Conservation (phyloP, 1,140 invertebrate species). For the Nomia melanderi region DNA sequence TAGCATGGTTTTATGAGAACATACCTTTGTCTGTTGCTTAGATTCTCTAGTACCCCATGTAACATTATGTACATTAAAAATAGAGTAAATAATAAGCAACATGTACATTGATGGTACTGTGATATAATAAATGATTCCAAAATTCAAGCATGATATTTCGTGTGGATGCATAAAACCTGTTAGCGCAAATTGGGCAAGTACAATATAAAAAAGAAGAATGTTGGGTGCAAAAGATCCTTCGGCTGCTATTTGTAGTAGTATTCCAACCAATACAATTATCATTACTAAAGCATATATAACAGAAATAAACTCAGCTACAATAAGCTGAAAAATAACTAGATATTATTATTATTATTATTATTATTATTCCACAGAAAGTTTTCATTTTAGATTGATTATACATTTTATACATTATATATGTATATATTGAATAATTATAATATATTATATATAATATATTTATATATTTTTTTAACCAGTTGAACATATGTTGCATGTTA, state of each 20-base stretch:
- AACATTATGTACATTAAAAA: slow-evolving; percentile 95
- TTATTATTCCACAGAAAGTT: neutral
- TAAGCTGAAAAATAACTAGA: slow-evolving; percentile 81
- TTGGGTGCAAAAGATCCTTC: slow-evolving; percentile 91
- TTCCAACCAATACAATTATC: slow-evolving; percentile 95
- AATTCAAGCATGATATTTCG: slow-evolving; percentile 89
- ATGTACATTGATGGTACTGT: slow-evolving; percentile 97
- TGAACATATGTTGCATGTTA: slow-evolving; percentile 9
- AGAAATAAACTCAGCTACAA: slow-evolving; percentile 89
- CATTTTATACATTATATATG: too few relatives aligned
- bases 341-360: too few relatives aligned
- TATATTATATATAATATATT: too few relatives aligned
- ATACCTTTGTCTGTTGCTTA: slow-evolving; percentile 56
- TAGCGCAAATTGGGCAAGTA: slow-evolving; percentile 84
- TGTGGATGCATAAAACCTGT: slow-evolving; percentile 91
- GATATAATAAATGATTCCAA: slow-evolving; percentile 92
- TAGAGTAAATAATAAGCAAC: slow-evolving; percentile 93
- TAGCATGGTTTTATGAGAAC: slow-evolving; percentile 9
- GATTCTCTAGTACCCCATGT: slow-evolving; percentile 94
- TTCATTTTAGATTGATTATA: slow-evolving; percentile 8
- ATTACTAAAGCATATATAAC: slow-evolving; percentile 93
- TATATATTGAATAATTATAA: too few relatives aligned
- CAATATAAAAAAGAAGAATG: slow-evolving; percentile 88
- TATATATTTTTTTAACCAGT: neutral
- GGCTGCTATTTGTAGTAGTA: slow-evolving; percentile 89